Evolutionary conservation across 2,888 invertebrate species (phyloP), one percentile per base, ranked within the genome.

Genomic region (Clostera curtula): DNA sequence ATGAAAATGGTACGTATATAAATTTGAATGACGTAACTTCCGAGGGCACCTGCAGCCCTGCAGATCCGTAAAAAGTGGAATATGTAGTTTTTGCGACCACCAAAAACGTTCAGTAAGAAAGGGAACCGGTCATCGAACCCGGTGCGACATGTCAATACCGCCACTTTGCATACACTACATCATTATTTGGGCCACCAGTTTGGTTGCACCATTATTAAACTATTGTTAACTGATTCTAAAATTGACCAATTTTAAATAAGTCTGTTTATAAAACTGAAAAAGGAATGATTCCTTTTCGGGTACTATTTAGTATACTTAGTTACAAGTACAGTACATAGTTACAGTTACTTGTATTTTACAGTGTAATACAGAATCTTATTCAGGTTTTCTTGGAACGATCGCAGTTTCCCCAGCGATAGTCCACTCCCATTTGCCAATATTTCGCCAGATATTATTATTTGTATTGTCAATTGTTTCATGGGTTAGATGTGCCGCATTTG

Each of bases 141-240:
- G 40, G 36, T 44, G 58, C 56, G 61, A 72, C 75, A 70, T 75
- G 76, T 80, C 80, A 79, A 72, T 73, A 77, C 62, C 45, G 43
- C 62, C 63, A 59, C 64, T 73, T 70, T 73, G 73, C 77, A 77
- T 77, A 60, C 62, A 44, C 74, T 67, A 77, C 76, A 72, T 80
- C 80, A 79, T 80, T 80, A 79, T 80, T 52, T 54, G 44, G 38
- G 28, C 16, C 42, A 38, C 18, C 37, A 33, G 14, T 32, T 11
- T 3, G 31, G 19, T 41, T 27, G 24, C 30, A 48, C 34, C 7
- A 22, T 15, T 8, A 1, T 7, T 1, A 36, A 39, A 41, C 36
- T 14, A 1, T 4, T 9, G 32, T 43, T 34, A 35, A 24, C 12
- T 10, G 19, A 19, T 19, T 10, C 4, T 3, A 10, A 10, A 1